Base-by-base conservation (phyloP, 1,140 invertebrate genomes). In the Pararge aegeria region DNA sequence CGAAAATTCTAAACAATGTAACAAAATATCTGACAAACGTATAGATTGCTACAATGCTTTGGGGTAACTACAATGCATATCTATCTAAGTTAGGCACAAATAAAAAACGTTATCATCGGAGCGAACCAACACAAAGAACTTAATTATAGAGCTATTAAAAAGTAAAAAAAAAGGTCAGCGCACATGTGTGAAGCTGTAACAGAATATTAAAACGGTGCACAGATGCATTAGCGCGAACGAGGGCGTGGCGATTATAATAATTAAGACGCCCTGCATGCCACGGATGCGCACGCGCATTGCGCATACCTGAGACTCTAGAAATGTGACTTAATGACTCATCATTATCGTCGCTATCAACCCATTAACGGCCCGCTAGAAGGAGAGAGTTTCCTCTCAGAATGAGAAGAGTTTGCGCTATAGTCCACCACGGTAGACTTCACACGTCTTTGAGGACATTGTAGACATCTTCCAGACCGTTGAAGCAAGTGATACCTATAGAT, bases 171-270 rank as follows among this genome's bases (percentile, higher is more conserved):
- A 42, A 42, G 13, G 13, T 16, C 15, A 12, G 15, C 38, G 38
- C 38, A 42, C 16, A 42, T 42, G 38, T 18, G 30, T 34, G 30
- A 12, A 34, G 30, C 7, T 24, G 34, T 37, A 37, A 37, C 34
- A 37, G 34, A 2, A 13, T 37, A 37, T 12, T 37, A 12, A 37
- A 5, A 37, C 38, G 38, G 15, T 42, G 38, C 13, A 42, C 18
- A 15, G 38, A 42, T 18, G 38, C 21, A 55, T 55, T 29, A 55
- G 49, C 18, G 40, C 38, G 13, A 61, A 63, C 20, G 61, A 63
- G 61, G 61, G 61, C 61, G 61, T 57, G 50, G 50, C 20, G 37
- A 57, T 63, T 63, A 63, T 24, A 57, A 57, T 63, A 63, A 63
- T 63, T 63, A 63, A 63, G 61, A 52, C 55, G 54, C 13, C 48